phyloP scores from a whole-genome alignment of 2,113 vertebrate genomes.

The Accipiter cooperii region DNA sequence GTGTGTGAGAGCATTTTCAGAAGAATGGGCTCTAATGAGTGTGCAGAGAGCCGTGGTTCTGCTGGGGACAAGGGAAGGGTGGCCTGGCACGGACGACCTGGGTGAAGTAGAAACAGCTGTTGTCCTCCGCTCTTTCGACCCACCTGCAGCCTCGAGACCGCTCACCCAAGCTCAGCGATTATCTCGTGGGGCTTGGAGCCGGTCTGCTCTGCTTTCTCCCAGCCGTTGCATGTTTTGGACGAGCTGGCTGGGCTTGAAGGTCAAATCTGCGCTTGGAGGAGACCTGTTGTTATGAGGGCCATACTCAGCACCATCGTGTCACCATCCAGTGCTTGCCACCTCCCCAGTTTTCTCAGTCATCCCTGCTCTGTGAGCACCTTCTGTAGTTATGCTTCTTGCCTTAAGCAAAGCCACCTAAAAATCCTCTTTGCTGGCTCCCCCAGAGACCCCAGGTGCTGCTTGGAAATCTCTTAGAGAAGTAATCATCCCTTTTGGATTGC shows the following conservation, averaged over 20 bases:
- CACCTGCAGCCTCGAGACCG: not conserved
- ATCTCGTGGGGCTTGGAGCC: not conserved
- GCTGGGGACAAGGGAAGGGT: not conserved
- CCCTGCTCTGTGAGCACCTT: not conserved
- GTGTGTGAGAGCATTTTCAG: not conserved
- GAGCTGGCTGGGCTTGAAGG: not conserved
- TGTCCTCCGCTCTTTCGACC: not conserved
- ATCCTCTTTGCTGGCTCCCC: not conserved
- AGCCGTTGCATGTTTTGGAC: not conserved
- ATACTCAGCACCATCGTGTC: not conserved
- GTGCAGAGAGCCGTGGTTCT: not conserved
- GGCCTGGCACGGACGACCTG: not conserved
- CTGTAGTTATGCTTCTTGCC: not conserved
- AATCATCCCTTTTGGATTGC: conserved; percentile 1
- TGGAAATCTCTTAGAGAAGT: conserved; percentile 11
- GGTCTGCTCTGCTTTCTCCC: not conserved
- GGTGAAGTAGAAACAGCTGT: conserved; percentile 36
- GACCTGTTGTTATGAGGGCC: not conserved
- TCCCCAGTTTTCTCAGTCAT: not conserved
- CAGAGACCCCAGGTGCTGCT: not conserved
- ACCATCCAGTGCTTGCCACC: not conserved
- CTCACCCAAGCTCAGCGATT: not conserved
- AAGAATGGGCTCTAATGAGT: conserved; percentile 15
- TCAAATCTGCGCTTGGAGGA: not conserved
- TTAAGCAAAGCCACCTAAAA: not conserved